phyloP scores from a whole-genome alignment of 2,113 vertebrate species.

The Ardeotis arabs region DNA sequence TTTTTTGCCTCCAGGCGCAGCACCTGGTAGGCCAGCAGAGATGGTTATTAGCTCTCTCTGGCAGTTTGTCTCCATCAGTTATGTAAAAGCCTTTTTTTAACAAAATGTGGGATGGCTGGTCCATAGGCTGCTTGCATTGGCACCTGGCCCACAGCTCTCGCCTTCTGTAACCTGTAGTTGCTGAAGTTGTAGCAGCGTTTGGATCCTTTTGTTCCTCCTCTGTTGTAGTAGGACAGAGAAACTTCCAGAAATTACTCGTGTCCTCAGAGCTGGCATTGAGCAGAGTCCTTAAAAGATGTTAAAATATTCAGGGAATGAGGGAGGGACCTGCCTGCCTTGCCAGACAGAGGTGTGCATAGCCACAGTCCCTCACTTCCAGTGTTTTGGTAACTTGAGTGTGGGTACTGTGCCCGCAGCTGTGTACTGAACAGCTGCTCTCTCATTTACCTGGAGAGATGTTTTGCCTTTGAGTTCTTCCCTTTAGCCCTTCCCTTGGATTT shows the following conservation, averaged over 20 bases:
- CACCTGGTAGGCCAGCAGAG: neutral
- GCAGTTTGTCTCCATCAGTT: neutral
- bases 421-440: neutral
- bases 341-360: neutral
- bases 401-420: neutral
- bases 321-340: neutral
- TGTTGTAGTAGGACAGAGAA: neutral
- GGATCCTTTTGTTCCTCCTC: neutral
- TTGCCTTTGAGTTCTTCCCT: neutral
- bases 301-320: neutral
- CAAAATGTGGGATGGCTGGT: neutral
- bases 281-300: neutral
- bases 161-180: neutral
- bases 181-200: neutral
- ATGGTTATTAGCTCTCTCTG: neutral
- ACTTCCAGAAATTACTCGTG: neutral
- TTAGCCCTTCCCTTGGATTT: neutral
- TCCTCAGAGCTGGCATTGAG: neutral
- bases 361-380: neutral
- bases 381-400: neutral
- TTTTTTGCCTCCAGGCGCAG: neutral
- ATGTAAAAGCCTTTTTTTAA: neutral
- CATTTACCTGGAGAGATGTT: neutral
- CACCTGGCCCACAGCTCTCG: fast-evolving
- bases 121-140: neutral